Base-by-base conservation (phyloP, 2,888 invertebrate genomes). In the Yponomeuta evonymella region DNA sequence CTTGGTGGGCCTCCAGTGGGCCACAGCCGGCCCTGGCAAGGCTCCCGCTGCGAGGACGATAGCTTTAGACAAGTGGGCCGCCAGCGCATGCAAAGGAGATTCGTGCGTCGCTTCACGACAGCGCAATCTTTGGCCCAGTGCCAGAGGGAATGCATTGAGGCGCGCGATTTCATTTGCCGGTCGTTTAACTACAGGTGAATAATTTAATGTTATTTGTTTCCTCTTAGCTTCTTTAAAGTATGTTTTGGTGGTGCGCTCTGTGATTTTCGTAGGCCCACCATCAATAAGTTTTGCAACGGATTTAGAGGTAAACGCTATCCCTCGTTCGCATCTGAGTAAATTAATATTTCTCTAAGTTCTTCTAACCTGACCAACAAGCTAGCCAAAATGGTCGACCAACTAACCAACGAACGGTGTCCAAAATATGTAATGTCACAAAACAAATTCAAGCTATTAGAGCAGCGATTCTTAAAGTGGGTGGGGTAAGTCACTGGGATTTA, bases 1-100 rank as follows among this genome's bases (percentile, higher is more conserved):
- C 87, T 89, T 2, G 43, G 67, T n/a, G 70, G 69, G 2, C 63
- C 64, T 23, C 70, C 70, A 11, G 33, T 79, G 80, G 15, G 83
- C 71, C 74, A 78, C 36, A 83, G 86, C 68, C 78, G 90, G 73
- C 87, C 90, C 8, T 87, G 88, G 88, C 88, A 90, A 79, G 89
- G 92, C 71, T 94, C 94, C 0, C 93, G 96, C 74, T 97, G 97
- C 80, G 97, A 97, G 76, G 97, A 97, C 71, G 97, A 96, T 78
- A 95, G 95, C 79, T 97, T 97, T 82, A 95, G 96, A 83, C 97
- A 97, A 92, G 94, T 96, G 43, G 97, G 96, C 43, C 93, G 96
- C 73, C 96, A 96, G 77, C 94, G 97, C 72, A 95, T 97, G 88
- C 94, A 97, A 71, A 94, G 96, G 73, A 94, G 96, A 78, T 97